These are phyloP conservation scores for Erythrocebus patas DNA, from an alignment of 2,113 vertebrate genomes.

Conservation along the genomic window DNA sequence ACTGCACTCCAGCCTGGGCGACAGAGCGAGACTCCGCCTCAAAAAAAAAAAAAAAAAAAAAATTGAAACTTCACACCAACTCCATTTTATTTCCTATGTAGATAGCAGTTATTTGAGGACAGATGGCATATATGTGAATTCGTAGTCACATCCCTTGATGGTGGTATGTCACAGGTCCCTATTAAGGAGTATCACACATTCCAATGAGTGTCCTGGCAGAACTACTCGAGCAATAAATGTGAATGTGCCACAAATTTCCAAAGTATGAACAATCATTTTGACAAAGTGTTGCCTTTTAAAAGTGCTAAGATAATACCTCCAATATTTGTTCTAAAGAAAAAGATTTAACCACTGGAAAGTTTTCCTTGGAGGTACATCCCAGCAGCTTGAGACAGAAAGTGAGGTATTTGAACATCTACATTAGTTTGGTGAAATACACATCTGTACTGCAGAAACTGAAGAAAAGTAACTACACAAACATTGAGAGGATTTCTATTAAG, in stretches of 20 bases:
- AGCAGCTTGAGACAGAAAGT: constrained; percentile 85
- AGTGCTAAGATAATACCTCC: constrained; percentile 81
- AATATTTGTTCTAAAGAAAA: constrained; percentile 80
- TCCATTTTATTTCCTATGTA: background rate
- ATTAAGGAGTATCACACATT: background rate
- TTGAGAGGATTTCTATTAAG: background rate
- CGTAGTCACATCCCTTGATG: background rate
- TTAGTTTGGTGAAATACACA: no score
- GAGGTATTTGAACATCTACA: constrained; percentile 58
- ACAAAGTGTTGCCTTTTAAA: constrained; percentile 88
- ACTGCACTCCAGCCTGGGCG: no score
- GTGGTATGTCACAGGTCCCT: constrained; percentile 29
- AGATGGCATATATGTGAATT: background rate
- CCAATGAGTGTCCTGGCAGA: background rate
- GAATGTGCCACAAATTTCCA: constrained; percentile 45
- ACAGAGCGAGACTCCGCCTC: no score
- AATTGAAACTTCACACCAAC: background rate
- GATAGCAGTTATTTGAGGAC: background rate
- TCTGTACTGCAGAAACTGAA: constrained; percentile 43
- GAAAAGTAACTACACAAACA: constrained; percentile 82
- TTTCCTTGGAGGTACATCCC: constrained; percentile 83
- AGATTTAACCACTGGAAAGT: constrained; percentile 77
- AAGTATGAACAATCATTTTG: constrained; percentile 67
- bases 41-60: no score
- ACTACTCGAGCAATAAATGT: background rate